phyloP scores from a whole-genome alignment of 2,888 invertebrate genomes.

The Andrena dorsata region DNA sequence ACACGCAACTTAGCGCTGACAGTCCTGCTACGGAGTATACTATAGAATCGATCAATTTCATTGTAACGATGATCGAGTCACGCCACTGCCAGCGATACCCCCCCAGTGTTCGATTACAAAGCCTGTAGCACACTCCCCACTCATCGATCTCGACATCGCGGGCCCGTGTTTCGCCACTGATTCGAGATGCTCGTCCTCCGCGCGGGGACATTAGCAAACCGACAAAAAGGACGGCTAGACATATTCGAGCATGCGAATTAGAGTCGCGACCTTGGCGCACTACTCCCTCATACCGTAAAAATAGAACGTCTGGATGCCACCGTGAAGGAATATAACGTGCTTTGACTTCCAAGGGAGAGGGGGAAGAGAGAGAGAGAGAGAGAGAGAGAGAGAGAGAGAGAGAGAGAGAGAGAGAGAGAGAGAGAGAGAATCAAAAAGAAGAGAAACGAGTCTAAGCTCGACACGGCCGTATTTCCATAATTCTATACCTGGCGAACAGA shows the following conservation, averaged over 20 bases:
- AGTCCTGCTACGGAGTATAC: too few species aligned
- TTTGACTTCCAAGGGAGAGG: slow-evolving; percentile 43
- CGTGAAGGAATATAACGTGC: slow-evolving; percentile 44
- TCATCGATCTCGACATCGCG: background rate
- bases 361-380: background rate
- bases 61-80: background rate
- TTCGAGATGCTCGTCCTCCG: slow-evolving; percentile 17
- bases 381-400: slow-evolving; percentile 16
- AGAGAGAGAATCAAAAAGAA: background rate
- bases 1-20: too few species aligned
- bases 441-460: slow-evolving; percentile 12
- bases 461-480: slow-evolving; percentile 50
- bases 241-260: slow-evolving; percentile 51
- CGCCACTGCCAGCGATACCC: background rate
- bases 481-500: slow-evolving; percentile 34
- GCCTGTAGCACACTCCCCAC: background rate
- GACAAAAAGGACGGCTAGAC: slow-evolving; percentile 11
- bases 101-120: slow-evolving; percentile 1
- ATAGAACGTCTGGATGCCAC: slow-evolving; percentile 47
- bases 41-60: background rate
- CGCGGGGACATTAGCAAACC: slow-evolving; percentile 19
- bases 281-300: slow-evolving; percentile 33
- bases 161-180: slow-evolving; percentile 8
- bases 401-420: slow-evolving; percentile 11
- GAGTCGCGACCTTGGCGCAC: slow-evolving; percentile 54